A percentile compares a stretch with the other conserved stretches of the same genome.
phyloP scores from a whole-genome alignment of 2,888 invertebrate species.

The Tetanocera ferruginea region DNA sequence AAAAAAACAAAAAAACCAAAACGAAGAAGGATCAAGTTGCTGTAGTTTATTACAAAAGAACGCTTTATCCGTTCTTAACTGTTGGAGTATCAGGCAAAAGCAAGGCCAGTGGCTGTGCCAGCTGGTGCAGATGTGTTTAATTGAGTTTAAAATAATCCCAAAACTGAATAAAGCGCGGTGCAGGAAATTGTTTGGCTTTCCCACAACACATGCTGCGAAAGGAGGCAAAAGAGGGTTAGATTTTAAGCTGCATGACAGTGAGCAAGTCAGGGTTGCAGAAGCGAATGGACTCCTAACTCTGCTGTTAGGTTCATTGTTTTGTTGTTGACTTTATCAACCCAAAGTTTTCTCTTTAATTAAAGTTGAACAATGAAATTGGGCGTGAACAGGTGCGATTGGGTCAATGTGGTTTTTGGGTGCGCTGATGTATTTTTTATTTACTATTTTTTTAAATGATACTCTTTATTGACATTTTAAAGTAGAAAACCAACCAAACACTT shows the following conservation, averaged over 20 bases:
- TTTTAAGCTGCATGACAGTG: neutral
- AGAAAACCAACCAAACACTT: too few relatives aligned
- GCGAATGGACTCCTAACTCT: neutral
- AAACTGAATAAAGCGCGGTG: slow-evolving; percentile 20
- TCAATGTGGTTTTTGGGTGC: neutral
- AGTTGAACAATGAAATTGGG: slow-evolving; percentile 34
- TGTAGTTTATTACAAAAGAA: slow-evolving; percentile 17
- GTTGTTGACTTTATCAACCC: slow-evolving; percentile 35
- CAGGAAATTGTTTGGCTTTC: slow-evolving; percentile 11
- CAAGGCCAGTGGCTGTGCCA: neutral
- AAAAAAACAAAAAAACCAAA: slow-evolving; percentile 3
- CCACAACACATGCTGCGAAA: neutral
- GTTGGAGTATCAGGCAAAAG: neutral
- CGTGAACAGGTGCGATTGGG: slow-evolving; percentile 14
- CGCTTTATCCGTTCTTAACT: slow-evolving; percentile 25
- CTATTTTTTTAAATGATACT: too few relatives aligned
- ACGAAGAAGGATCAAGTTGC: slow-evolving; percentile 20
- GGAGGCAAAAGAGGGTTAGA: neutral
- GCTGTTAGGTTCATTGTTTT: slow-evolving; percentile 20
- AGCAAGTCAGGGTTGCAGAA: neutral
- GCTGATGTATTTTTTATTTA: too few relatives aligned
- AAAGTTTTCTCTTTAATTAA: slow-evolving; percentile 36
- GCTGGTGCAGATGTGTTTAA: slow-evolving; percentile 41
- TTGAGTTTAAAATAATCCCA: slow-evolving; percentile 47
- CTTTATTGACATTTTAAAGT: too few relatives aligned